Base-by-base conservation (phyloP, 2,797 vertebrate genomes). In the Nannoperca australis region DNA sequence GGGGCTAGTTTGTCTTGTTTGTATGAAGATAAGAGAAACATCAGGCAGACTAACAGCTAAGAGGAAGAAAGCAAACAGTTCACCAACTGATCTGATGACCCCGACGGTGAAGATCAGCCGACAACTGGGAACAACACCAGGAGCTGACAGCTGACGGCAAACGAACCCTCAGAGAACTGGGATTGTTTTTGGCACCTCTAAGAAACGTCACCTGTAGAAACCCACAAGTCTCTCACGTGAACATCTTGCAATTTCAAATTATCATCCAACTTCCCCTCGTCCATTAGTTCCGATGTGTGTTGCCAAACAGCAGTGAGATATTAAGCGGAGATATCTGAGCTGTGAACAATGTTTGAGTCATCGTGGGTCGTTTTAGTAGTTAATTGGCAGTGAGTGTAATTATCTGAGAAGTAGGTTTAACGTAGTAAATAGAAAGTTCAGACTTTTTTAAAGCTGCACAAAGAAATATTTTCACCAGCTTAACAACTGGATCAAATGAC, bases 61-160 rank as follows among this genome's bases (percentile, higher is more conserved):
- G 40, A 32, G 32, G 7, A 13, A 27, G 12, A 24, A 32, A 67
- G 50, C 61, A 76, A 80, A 60, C 55, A 60, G 68, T 53, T 63
- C n/a, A 13, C n/a, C 22, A 14, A 50, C 47, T 73, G 70, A 82
- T 71, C 71, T 60, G 70, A 45, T 20, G 30, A 27, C 44, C n/a
- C 76, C 45, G 47, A 51, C 34, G 67, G 60, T 70, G 53, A 73
- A 42, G 63, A 86, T 80, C 79, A 82, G 73, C 69, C 70, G 76
- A 27, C 73, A 74, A 42, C 70, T 76, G 74, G 40, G 66, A 64
- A 78, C 64, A 71, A 61, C 70, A 75, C 51, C 49, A 76, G 49
- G 38, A 72, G 67, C 6, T 56, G 72, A 79, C 68, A 85, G 75
- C 60, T 81, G 78, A 81, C 3, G 20, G 62, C 74, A 85, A 86